Conservation (phyloP, 2,888 invertebrate species). For the Myathropa florea region DNA sequence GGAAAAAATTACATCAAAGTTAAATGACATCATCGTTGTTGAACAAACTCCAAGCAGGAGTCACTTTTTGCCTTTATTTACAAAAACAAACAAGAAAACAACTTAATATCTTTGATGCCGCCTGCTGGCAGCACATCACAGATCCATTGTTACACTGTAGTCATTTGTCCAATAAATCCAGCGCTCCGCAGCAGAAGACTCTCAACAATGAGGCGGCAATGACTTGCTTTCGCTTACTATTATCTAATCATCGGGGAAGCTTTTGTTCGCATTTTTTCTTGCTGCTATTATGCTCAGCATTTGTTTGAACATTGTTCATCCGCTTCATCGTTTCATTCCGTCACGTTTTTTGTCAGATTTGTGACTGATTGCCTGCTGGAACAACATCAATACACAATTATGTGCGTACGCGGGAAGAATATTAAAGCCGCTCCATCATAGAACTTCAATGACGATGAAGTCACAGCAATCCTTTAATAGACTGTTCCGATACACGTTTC, state of each 20-base stretch:
- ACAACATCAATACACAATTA: neutral
- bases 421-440: neutral
- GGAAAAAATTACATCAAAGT: neutral
- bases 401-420: neutral
- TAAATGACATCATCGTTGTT: neutral
- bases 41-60: neutral
- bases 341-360: constrained; percentile 36
- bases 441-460: neutral
- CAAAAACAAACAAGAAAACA: too few species aligned
- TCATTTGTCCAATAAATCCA: neutral
- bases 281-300: neutral
- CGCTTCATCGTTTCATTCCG: neutral
- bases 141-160: neutral
- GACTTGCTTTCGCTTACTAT: neutral
- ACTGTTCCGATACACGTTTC: neutral
- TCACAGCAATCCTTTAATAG: neutral
- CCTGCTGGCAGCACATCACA: neutral
- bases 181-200: neutral
- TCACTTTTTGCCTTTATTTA: neutral
- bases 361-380: constrained; percentile 17
- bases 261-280: neutral
- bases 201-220: neutral
- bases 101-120: neutral
- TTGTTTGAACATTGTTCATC: constrained; percentile 5
- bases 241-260: neutral